These are phyloP conservation scores for Calonectris borealis DNA, from an alignment of 2,113 vertebrate species.

Conservation along the genomic window DNA sequence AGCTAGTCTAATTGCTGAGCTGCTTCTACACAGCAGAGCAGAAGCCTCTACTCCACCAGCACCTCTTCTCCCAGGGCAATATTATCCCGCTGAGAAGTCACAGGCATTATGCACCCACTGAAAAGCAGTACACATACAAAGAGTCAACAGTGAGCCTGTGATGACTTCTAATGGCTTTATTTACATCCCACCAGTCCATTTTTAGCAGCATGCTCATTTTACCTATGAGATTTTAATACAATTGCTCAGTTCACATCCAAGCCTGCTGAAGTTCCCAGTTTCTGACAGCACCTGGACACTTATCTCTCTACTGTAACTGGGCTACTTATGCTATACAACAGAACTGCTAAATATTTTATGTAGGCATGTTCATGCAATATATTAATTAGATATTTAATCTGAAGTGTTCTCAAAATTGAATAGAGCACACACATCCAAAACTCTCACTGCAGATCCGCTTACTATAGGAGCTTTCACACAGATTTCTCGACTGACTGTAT, in stretches of 20 bases:
- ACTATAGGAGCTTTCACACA: neutral
- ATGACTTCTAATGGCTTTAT: neutral
- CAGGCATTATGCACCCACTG: neutral
- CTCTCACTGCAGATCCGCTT: neutral
- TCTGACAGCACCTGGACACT: neutral
- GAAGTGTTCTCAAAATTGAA: neutral
- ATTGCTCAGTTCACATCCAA: neutral
- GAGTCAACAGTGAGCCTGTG: neutral
- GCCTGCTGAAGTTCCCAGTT: neutral
- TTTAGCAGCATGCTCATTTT: neutral
- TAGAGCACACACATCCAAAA: neutral
- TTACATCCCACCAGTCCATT: neutral
- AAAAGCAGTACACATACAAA: neutral
- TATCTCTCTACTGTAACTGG: neutral
- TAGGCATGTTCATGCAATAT: neutral
- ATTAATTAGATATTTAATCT: neutral
- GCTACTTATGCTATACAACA: neutral
- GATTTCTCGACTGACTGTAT: neutral
- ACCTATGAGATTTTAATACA: neutral
- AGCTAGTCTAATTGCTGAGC: neutral
- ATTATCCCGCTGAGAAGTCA: neutral
- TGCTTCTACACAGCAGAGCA: neutral
- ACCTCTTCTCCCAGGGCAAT: neutral
- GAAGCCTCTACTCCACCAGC: neutral
- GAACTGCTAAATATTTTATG: neutral